Percentiles rank a stretch among this genome's conserved stretches.
Evolutionary conservation across 2,113 vertebrate species (phyloP).

Genomic region (Porphyrio hochstetteri): DNA sequence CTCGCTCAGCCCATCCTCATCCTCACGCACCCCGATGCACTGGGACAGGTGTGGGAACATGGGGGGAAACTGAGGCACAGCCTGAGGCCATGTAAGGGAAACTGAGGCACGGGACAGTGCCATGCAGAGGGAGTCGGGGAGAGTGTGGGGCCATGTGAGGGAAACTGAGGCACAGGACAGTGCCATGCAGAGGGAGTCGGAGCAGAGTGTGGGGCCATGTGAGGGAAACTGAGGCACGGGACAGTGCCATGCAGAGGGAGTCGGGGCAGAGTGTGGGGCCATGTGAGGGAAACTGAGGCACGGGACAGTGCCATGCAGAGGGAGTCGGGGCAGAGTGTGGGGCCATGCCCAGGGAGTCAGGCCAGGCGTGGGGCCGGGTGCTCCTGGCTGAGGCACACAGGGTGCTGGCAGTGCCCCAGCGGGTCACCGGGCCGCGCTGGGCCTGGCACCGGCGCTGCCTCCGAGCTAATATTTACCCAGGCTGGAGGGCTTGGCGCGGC

Average conservation of each 20-base stretch:
- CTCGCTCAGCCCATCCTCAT: too few relatives aligned
- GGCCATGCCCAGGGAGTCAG: rapidly evolving
- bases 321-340: too few relatives aligned
- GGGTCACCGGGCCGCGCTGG: neutral
- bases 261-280: rapidly evolving
- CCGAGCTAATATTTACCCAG: slow-evolving; percentile 22
- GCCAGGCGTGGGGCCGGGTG: neutral
- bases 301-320: too few relatives aligned
- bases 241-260: rapidly evolving
- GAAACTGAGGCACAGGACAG: neutral
- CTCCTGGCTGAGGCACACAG: neutral
- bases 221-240: neutral
- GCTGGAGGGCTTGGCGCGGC: neutral
- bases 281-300: too few relatives aligned
- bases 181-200: neutral
- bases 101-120: neutral
- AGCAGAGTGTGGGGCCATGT: neutral
- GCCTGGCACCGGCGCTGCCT: neutral
- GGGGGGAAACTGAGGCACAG: neutral
- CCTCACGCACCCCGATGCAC: rapidly evolving
- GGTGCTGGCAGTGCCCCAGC: neutral
- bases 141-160: neutral
- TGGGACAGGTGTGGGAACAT: rapidly evolving
- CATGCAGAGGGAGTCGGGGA: rapidly evolving
- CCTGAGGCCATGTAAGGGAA: neutral